Evolutionary conservation across 2,888 invertebrate species (phyloP).

Genomic region (Platycnemis pennipes): DNA sequence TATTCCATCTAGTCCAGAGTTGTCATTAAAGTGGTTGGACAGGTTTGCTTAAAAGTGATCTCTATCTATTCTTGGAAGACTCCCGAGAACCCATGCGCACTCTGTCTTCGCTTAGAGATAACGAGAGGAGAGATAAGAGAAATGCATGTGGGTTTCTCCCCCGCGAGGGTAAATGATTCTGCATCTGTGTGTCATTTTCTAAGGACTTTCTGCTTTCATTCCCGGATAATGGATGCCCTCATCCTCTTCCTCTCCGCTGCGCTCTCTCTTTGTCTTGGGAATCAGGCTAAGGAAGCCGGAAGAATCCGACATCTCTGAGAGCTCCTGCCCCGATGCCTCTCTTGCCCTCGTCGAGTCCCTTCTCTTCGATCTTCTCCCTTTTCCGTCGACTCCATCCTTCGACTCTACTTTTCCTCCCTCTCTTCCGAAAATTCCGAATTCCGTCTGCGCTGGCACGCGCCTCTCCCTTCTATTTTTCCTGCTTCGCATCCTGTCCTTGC

Average conservation of each 20-base stretch:
- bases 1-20: too few relatives aligned
- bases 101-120: not conserved
- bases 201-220: not conserved
- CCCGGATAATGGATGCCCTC: not conserved
- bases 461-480: not conserved
- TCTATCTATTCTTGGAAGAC: too few relatives aligned
- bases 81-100: too few relatives aligned
- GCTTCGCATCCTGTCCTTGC: not conserved
- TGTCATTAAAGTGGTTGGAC: too few relatives aligned
- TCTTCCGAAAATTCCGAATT: not conserved
- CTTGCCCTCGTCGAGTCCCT: not conserved
- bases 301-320: not conserved
- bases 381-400: not conserved
- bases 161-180: not conserved
- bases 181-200: not conserved
- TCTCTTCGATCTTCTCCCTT: not conserved
- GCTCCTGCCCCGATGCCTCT: not conserved
- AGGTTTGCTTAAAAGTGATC: too few relatives aligned
- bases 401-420: not conserved
- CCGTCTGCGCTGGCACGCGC: not conserved
- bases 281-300: not conserved
- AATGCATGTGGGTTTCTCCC: not conserved
- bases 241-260: not conserved
- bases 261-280: not conserved
- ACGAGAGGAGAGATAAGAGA: too few relatives aligned